These are phyloP conservation scores for Agapostemon virescens DNA, from an alignment of 2,888 invertebrate genomes.

Conservation along the genomic window DNA sequence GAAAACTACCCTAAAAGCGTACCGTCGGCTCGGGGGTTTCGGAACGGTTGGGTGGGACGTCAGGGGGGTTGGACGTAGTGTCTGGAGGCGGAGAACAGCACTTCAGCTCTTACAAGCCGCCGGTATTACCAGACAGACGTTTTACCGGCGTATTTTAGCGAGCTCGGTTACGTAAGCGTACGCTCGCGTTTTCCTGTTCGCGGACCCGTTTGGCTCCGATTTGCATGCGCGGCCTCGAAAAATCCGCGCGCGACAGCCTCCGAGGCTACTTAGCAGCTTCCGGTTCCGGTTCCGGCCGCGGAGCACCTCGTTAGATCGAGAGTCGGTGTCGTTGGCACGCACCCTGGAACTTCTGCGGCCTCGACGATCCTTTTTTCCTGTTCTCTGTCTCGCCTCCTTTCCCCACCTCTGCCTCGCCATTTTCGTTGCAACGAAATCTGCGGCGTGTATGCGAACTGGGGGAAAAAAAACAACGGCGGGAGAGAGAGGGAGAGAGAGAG, in stretches of 20 bases:
- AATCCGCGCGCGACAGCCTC: slow-evolving; percentile 36
- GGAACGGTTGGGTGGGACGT: neutral
- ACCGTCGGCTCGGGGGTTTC: neutral
- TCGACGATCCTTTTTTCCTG: slow-evolving; percentile 10
- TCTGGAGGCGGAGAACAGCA: slow-evolving; percentile 29
- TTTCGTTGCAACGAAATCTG: slow-evolving; percentile 34
- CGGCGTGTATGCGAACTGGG: slow-evolving; percentile 11
- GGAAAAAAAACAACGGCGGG: neutral
- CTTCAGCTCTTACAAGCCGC: slow-evolving; percentile 23
- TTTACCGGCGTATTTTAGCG: slow-evolving; percentile 40
- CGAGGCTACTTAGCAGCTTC: slow-evolving; percentile 54
- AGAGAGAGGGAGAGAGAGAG: neutral
- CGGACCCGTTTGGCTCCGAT: slow-evolving; percentile 42
- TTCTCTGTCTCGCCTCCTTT: neutral
- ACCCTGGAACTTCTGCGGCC: slow-evolving; percentile 26
- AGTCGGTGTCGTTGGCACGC: slow-evolving; percentile 67
- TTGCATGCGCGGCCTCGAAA: slow-evolving; percentile 43
- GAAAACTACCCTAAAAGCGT: slow-evolving; percentile 33
- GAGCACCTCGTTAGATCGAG: slow-evolving; percentile 70
- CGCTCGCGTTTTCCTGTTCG: slow-evolving; percentile 34
- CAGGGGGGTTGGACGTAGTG: neutral
- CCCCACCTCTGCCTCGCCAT: slow-evolving; percentile 22
- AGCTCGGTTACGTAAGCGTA: slow-evolving; percentile 43
- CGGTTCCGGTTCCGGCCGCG: slow-evolving; percentile 66
- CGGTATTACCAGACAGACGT: slow-evolving; percentile 46